Evolutionary conservation across 2,888 invertebrate species (phyloP), one percentile per base, ranked within the genome.

Genomic region (Drosophila macrospina): DNA sequence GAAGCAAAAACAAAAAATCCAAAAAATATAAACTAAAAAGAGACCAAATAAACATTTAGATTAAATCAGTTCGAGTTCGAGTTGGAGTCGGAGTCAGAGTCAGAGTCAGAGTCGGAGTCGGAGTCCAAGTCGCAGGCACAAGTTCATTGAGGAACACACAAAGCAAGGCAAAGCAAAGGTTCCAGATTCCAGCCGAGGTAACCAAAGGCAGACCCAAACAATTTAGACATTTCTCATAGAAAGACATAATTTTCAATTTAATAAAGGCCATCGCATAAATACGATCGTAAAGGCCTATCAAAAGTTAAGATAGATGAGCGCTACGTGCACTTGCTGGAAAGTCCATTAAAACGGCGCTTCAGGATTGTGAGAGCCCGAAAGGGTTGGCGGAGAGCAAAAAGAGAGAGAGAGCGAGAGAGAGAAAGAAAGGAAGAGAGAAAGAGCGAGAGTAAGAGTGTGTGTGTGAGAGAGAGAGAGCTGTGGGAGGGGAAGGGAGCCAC

Each of bases 171-270:
- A 20, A 20, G 45, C 48, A 51, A 32, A 42, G 37, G 15, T 24
- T 32, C 24, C 42, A 15, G 42, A 34, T 42, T 24, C 36, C 41
- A 39, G 37, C 50, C 54, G 44, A 26, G 15, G 8, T 26, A 44
- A 28, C 42, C 13, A 26, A 26, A 16, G 10, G 11, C 30, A 16
- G 57, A 37, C 51, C 7, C 28, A 6, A 60, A 59, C 60, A 59
- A 84, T 86, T 74, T 77, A 77, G 86, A 84, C 81, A 83, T 83
- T 86, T 86, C 83, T 84, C 83, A 83, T 84, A 84, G 86, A 84
- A 84, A 84, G 84, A 87, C 79, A 87, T 84, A 87, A 87, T 84
- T 84, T 87, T 87, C 70, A 84, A 84, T 85, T 85, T 86, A 87
- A 85, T 85, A 85, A 85, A 78, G 87, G 77, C 69, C 76, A 79